Evolutionary conservation across 2,888 invertebrate species (phyloP), one percentile per base, ranked within the genome.

Genomic region (Eucera pruinosa): DNA sequence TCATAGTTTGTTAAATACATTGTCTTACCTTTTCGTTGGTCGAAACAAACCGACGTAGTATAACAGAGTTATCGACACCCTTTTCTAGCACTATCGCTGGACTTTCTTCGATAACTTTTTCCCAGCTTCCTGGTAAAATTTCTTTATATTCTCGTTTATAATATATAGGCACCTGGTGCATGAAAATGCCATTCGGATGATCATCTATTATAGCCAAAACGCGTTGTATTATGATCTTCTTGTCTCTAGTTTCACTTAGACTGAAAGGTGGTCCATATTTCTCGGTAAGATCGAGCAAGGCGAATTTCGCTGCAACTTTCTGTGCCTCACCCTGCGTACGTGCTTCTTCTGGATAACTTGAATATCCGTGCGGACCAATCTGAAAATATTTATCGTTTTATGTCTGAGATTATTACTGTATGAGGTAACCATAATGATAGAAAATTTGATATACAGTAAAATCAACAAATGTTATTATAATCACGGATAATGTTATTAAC

Each of bases 121-220:
- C 93, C 96, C 97, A 96, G 89, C 96, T 94, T 13, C 92, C 93
- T 0, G 97, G 97, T 58, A 97, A 92, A 65, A 94, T 94, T 89
- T 96, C 96, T 1, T 93, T 92, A 86, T 94, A 96, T 75, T 94
- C 94, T 75, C 94, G 93, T 69, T 94, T 94, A 86, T 94, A 95
- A 77, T 93, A 93, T 1, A 90, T 88, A 13, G 93, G 93, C 33
- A 95, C 83, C 70, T 93, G 92, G 30, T 92, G 91, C 43, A 91
- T 92, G 91, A 94, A 94, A 1, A 94, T 87, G 4, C 94, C 94
- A 78, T 90, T 87, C 11, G 86, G 89, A 83, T 94, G 93, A 41
- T 90, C 89, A 47, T 92, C 88, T 2, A 94, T 88, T 67, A 94
- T 93, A 0, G 90, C 89, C 0, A 93, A 89, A 9, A 94, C 89